Conservation (phyloP, 1,140 invertebrate species). For the Anoplolepis gracilipes region DNA sequence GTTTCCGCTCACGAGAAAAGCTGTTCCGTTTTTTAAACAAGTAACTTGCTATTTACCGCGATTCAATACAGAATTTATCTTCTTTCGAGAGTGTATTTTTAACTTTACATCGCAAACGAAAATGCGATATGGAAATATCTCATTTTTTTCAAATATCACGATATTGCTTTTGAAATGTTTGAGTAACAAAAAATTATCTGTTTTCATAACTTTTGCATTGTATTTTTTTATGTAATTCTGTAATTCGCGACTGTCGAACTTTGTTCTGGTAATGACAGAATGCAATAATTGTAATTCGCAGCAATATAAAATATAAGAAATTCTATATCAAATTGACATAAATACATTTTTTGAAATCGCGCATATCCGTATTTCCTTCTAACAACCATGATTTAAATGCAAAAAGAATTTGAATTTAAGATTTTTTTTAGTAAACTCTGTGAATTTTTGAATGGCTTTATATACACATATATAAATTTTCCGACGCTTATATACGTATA, state of each 20-base stretch:
- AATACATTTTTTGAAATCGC: neutral
- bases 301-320: neutral
- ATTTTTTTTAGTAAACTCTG: constrained; percentile 16
- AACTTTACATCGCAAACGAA: neutral
- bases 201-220: neutral
- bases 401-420: neutral
- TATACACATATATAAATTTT: constrained; percentile 29
- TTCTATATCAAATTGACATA: neutral
- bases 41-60: constrained; percentile 37
- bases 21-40: constrained; percentile 34
- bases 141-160: neutral
- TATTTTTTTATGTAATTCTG: constrained; percentile 1
- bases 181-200: neutral
- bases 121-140: neutral
- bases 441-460: neutral
- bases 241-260: neutral
- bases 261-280: constrained; percentile 2
- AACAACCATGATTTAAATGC: neutral
- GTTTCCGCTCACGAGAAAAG: neutral
- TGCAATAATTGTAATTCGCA: neutral
- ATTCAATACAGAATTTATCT: constrained; percentile 21
- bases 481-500: neutral
- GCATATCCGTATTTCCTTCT: neutral
- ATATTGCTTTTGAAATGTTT: neutral
- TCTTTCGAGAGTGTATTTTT: constrained; percentile 20